A percentile compares a stretch with the other conserved stretches of the same genome.
These are phyloP conservation scores for Lepidochrysops patricia DNA, from an alignment of 2,888 invertebrate genomes.

Conservation along the genomic window DNA sequence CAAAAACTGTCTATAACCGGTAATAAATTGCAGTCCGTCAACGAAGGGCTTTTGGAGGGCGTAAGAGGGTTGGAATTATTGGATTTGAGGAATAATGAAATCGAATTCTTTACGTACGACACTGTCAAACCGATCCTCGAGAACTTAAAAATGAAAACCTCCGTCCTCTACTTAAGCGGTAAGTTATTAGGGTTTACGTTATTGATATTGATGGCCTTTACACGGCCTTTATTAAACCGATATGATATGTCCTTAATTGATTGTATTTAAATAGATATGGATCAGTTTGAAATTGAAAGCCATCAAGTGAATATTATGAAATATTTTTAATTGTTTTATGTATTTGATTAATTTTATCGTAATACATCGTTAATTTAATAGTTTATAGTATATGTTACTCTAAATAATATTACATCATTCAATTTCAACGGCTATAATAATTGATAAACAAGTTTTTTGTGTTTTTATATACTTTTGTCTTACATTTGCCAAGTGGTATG, in stretches of 20 bases:
- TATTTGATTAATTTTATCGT: background rate
- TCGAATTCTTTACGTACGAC: conserved; percentile 83
- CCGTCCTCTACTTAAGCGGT: conserved; percentile 65
- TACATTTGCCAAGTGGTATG: background rate
- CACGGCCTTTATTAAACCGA: background rate
- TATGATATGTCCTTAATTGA: background rate
- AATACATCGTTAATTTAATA: background rate
- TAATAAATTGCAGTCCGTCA: conserved; percentile 82
- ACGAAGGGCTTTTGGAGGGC: conserved; percentile 81
- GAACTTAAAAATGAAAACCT: conserved; percentile 77
- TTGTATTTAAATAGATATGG: background rate
- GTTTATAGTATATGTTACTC: background rate
- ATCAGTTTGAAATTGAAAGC: background rate
- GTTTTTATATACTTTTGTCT: background rate
- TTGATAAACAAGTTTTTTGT: too few relatives aligned
- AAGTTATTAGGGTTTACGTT: conserved; percentile 25
- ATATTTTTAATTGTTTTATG: background rate
- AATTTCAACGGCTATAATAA: too few relatives aligned
- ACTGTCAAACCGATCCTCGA: conserved; percentile 84
- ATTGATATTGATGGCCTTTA: background rate
- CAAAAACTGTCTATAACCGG: conserved; percentile 83
- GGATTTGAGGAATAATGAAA: conserved; percentile 84
- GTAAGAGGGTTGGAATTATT: conserved; percentile 83
- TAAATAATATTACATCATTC: too few relatives aligned
- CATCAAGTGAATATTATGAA: too few relatives aligned